Evolutionary conservation across 2,888 invertebrate species (phyloP), one percentile per base, ranked within the genome.

Genomic region (Clusia tigrina): DNA sequence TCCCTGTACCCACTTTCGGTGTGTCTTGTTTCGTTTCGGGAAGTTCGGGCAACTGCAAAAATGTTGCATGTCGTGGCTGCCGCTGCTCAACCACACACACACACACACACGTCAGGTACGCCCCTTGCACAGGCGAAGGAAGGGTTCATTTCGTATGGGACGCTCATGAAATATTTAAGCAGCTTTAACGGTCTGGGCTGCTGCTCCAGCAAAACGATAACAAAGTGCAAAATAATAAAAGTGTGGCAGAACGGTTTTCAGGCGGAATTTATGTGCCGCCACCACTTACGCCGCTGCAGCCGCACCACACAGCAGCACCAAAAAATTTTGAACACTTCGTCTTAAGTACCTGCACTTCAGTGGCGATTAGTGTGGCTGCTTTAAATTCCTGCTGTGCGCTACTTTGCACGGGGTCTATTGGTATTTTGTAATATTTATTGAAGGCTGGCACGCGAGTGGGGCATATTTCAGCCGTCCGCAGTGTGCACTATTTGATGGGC

Each of bases 391-490:
- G 22, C 5, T 22, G 18, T 20, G 9, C n/a, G 20, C 48, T 22
- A 48, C 22, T 48, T 15, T 48, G 48, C 15, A 23, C 26, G 15
- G 38, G n/a, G n/a, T 53, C 51, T 68, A 66, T 66, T 66, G 68
- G 68, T 66, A 66, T 64, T 66, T 64, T 58, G 60, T 56, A 59
- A 61, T 74, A 77, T 77, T 77, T 77, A 77, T 78, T 78, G 73
- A 68, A 70, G 72, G 69, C 61, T 69, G 73, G 73, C 77, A 77
- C 74, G 77, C 78, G 74, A 78, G 63, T 64, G 63, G 64, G 71
- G 73, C 73, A 78, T 76, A 76, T 76, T 77, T 77, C 77, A 78
- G n/a, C n/a, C n/a, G n/a, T n/a, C n/a, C n/a, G n/a, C n/a, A n/a
- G n/a, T n/a, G n/a, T n/a, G n/a, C n/a, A n/a, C n/a, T n/a, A n/a